phyloP scores from a whole-genome alignment of 2,113 vertebrate genomes.

The Aegotheles bennettii region DNA sequence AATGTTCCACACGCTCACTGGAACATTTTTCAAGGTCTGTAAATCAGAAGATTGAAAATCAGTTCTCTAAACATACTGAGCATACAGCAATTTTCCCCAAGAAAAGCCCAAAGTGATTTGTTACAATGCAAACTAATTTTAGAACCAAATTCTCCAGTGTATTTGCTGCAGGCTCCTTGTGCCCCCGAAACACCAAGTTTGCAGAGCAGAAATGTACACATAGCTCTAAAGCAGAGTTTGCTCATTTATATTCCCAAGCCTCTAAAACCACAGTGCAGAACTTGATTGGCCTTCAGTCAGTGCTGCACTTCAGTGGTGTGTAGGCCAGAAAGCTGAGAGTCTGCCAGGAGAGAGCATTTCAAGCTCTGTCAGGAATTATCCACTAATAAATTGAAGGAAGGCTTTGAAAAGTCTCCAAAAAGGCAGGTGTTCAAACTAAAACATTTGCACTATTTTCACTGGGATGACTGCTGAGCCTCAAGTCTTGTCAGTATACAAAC shows the following conservation, averaged over 20 bases:
- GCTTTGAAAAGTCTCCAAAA: constrained; percentile 15
- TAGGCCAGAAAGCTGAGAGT: not conserved
- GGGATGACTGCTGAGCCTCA: not conserved
- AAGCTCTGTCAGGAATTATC: constrained; percentile 15
- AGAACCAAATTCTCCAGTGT: not conserved
- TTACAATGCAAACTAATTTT: not conserved
- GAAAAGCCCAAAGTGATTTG: not conserved
- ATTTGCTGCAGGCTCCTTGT: not conserved
- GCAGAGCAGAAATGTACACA: not conserved
- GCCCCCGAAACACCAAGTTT: not conserved
- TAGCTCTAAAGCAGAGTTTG: not conserved
- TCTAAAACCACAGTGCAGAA: not conserved
- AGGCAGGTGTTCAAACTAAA: constrained; percentile 37
- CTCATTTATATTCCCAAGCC: not conserved
- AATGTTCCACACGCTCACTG: not conserved
- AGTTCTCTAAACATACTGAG: not conserved
- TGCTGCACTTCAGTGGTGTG: not conserved
- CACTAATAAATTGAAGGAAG: constrained; percentile 15
- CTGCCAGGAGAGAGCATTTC: constrained; percentile 9
- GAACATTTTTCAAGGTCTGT: not conserved
- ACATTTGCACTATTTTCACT: not conserved
- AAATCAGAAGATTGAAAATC: constrained; percentile 29
- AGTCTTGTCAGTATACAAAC: not conserved
- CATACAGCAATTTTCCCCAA: constrained; percentile 25
- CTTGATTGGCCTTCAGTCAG: not conserved